Evolutionary conservation across 2,888 invertebrate species (phyloP).

Genomic region (Micropterix aruncella): DNA sequence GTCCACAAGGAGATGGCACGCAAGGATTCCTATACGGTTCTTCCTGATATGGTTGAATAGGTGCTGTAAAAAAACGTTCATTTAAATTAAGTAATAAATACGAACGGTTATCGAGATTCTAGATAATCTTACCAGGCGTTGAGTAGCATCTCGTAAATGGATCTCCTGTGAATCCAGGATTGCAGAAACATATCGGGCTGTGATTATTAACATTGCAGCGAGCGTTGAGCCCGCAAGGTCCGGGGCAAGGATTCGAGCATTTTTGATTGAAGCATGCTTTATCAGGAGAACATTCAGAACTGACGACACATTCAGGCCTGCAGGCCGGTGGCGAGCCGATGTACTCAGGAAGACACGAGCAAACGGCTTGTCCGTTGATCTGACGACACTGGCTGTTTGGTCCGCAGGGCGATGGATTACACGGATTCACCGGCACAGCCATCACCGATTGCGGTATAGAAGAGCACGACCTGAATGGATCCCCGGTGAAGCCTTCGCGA

Average conservation of each 20-base stretch:
- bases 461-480: conserved; percentile 52
- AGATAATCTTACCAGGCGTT: conserved; percentile 23
- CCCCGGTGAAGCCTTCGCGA: conserved; percentile 51
- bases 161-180: conserved; percentile 42
- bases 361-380: conserved; percentile 46
- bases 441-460: conserved; percentile 6
- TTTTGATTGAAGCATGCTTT: conserved; percentile 54
- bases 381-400: conserved; percentile 46
- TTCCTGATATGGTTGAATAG: conserved; percentile 20
- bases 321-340: conserved; percentile 55
- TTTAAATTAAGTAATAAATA: conserved; percentile 5
- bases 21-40: conserved; percentile 39
- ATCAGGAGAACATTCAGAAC: conserved; percentile 47
- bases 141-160: conserved; percentile 50
- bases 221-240: conserved; percentile 55
- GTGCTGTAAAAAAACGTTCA: conserved; percentile 18
- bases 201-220: conserved; percentile 59
- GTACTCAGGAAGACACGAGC: conserved; percentile 55
- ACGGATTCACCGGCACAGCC: conserved; percentile 26
- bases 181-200: conserved; percentile 56
- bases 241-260: conserved; percentile 58
- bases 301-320: conserved; percentile 59
- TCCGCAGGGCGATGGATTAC: conserved; percentile 48
- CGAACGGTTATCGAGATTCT: conserved; percentile 2
- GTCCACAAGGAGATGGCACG: conserved; percentile 52